phyloP scores from a whole-genome alignment of 2,888 invertebrate genomes.

The Sisyra nigra region DNA sequence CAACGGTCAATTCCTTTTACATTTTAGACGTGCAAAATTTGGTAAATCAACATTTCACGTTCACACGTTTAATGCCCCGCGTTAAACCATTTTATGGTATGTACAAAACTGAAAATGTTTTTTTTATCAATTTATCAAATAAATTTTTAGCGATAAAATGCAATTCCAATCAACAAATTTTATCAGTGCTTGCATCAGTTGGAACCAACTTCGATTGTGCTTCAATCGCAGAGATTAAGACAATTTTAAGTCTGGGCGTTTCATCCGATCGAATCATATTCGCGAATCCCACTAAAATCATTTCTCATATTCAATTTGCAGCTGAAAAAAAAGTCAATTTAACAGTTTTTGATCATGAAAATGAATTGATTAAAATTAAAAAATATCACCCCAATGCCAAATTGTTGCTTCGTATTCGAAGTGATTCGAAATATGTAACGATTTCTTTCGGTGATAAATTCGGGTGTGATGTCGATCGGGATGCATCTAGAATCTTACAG shows the following conservation, averaged over 20 bases:
- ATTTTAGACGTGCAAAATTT: too few relatives aligned
- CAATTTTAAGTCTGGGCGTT: conserved; percentile 32
- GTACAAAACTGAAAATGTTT: too few relatives aligned
- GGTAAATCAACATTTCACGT: too few relatives aligned
- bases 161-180: conserved; percentile 32
- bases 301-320: conserved; percentile 35
- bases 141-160: conserved; percentile 39
- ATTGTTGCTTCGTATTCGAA: conserved; percentile 17
- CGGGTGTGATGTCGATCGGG: conserved; percentile 23
- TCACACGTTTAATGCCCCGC: too few relatives aligned
- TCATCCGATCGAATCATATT: conserved; percentile 34
- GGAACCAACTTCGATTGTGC: conserved; percentile 48
- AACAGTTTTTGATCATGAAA: conserved; percentile 40
- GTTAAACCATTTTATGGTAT: too few relatives aligned
- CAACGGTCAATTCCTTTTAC: too few relatives aligned
- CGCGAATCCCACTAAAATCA: conserved; percentile 40
- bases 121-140: too few relatives aligned
- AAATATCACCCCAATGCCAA: conserved; percentile 31
- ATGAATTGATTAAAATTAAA: conserved; percentile 37
- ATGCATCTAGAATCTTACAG: conserved; percentile 18
- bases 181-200: conserved; percentile 30
- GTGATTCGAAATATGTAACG: conserved; percentile 15
- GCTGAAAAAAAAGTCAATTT: conserved; percentile 28
- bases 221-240: conserved; percentile 35
- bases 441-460: conserved; percentile 19